phyloP scores from a whole-genome alignment of 2,888 invertebrate species.

The Drosophila parthenogenetica region DNA sequence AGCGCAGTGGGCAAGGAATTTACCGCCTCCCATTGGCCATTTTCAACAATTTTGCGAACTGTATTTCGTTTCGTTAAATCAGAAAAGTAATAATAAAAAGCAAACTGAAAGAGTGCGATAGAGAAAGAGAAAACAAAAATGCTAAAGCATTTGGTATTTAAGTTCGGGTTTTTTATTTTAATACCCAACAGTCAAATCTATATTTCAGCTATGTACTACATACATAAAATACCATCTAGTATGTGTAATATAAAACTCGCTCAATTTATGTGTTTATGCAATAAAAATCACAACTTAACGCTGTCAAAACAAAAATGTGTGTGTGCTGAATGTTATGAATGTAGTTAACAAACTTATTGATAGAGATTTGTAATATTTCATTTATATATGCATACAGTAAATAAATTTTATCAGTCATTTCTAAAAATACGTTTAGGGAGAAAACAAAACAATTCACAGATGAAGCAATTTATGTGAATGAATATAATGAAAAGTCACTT shows the following conservation, averaged over 20 bases:
- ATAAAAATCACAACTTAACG: slow-evolving; percentile 12
- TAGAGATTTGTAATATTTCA: slow-evolving; percentile 14
- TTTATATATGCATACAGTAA: slow-evolving; percentile 1
- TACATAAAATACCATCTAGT: slow-evolving; percentile 2
- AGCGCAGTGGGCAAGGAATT: slow-evolving; percentile 6
- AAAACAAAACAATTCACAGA: slow-evolving; percentile 1
- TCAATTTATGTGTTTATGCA: slow-evolving; percentile 12
- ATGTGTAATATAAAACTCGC: background rate
- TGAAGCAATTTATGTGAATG: background rate
- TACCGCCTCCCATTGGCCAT: slow-evolving; percentile 40
- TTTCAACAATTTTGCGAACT: slow-evolving; percentile 47
- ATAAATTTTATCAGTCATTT: slow-evolving; percentile 4
- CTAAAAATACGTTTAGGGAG: background rate
- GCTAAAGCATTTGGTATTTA: slow-evolving; percentile 39
- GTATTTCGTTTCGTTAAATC: slow-evolving; percentile 49
- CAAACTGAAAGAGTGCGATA: background rate
- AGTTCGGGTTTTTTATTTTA: slow-evolving; percentile 26
- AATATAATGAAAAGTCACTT: background rate
- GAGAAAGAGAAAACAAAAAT: slow-evolving; percentile 15
- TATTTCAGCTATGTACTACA: background rate
- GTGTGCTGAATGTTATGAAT: background rate
- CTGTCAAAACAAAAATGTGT: background rate
- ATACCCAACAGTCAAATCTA: slow-evolving; percentile 2
- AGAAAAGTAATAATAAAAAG: slow-evolving; percentile 21
- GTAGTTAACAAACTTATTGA: slow-evolving; percentile 3